Conservation (phyloP, 2,797 vertebrate species). For the Phrynocephalus guinanensis region DNA sequence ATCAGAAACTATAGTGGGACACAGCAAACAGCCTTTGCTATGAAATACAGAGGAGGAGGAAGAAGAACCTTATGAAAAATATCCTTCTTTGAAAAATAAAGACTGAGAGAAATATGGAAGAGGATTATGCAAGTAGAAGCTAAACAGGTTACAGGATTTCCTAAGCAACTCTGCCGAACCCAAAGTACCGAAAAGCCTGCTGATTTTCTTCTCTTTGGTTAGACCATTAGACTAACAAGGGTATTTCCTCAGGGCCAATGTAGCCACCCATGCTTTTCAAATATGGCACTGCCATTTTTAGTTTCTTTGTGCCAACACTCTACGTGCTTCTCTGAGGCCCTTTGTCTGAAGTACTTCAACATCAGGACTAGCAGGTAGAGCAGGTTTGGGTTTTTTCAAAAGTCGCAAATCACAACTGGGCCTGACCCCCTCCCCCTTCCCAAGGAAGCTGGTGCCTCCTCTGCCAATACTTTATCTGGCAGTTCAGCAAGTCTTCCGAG, state of each 20-base stretch:
- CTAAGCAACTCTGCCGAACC: not conserved
- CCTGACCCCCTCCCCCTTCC: not conserved
- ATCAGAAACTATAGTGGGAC: not conserved
- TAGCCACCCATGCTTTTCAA: not conserved
- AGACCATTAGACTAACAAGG: not conserved
- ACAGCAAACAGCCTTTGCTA: not conserved
- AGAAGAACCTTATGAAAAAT: not conserved
- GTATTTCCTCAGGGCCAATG: not conserved
- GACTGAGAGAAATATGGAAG: too few relatives aligned
- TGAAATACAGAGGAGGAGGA: not conserved
- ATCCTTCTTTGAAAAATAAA: not conserved
- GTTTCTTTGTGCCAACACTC: too few relatives aligned
- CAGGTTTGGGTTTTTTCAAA: not conserved
- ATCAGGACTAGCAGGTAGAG: not conserved
- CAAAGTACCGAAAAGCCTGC: not conserved
- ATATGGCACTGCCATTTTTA: not conserved
- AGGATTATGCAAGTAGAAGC: not conserved
- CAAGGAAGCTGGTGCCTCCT: not conserved
- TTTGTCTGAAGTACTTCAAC: not conserved
- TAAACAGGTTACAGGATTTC: not conserved
- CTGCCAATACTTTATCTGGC: not conserved
- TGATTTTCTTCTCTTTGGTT: not conserved
- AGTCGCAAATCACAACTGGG: not conserved
- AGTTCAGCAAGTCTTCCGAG: not conserved
- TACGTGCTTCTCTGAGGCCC: too few relatives aligned